Evolutionary conservation across 2,113 vertebrate genomes (phyloP).

Genomic region (Grus americana): DNA sequence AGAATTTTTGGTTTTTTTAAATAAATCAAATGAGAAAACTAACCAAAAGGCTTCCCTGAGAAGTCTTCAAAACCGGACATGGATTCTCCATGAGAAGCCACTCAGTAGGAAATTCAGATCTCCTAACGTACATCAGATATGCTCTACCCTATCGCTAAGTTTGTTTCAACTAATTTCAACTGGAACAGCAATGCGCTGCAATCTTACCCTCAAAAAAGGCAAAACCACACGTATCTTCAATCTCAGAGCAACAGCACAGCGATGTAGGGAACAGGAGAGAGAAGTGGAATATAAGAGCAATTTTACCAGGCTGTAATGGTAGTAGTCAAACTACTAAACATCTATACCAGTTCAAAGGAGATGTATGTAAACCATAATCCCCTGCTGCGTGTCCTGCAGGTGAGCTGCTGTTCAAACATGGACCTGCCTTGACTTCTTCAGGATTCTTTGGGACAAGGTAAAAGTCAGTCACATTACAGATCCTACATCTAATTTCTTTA

Average conservation of each 20-base stretch:
- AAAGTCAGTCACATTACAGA: background rate
- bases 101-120: background rate
- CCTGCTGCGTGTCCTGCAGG: accelerated
- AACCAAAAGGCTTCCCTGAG: background rate
- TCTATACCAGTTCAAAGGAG: background rate
- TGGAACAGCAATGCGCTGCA: background rate
- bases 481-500: background rate
- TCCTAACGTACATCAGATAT: background rate
- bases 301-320: background rate
- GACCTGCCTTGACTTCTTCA: background rate
- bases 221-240: accelerated
- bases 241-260: background rate
- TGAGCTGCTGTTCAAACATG: background rate
- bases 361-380: accelerated
- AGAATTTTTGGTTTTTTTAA: background rate
- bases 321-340: background rate
- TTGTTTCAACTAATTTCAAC: background rate
- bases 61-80: background rate
- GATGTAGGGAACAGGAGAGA: background rate
- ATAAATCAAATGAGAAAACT: background rate
- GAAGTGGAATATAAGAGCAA: background rate
- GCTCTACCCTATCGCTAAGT: background rate
- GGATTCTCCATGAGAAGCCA: background rate
- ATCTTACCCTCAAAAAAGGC: background rate
- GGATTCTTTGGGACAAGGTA: background rate